Conservation (phyloP, 2,113 vertebrate genomes). For the Enhydra lutris region DNA sequence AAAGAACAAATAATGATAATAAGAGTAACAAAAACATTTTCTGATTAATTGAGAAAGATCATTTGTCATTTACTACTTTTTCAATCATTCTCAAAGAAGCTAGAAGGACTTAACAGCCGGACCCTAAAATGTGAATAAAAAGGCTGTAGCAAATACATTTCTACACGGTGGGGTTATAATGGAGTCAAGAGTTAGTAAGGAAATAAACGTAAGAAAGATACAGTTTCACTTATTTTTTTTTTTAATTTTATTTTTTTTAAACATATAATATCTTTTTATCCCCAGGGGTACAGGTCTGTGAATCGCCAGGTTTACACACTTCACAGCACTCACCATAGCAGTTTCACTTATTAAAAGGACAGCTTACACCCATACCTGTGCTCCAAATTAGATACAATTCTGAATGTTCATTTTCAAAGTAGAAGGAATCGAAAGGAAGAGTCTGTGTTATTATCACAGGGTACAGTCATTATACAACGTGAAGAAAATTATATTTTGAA, state of each 20-base stretch:
- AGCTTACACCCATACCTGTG: neutral
- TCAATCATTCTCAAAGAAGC: neutral
- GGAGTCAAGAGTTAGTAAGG: neutral
- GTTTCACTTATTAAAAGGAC: neutral
- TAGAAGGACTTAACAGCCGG: neutral
- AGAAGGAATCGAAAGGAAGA: neutral
- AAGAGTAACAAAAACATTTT: neutral
- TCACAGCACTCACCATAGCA: too few species aligned
- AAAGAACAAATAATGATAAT: neutral
- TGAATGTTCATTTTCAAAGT: neutral
- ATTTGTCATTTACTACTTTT: neutral
- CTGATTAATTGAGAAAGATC: neutral
- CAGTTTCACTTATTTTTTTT: neutral
- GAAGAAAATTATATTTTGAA: neutral
- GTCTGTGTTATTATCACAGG: neutral
- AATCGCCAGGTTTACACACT: too few species aligned
- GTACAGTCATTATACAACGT: neutral
- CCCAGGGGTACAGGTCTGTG: too few species aligned
- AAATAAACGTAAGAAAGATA: neutral
- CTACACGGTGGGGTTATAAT: neutral
- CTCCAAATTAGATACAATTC: neutral
- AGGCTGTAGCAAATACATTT: neutral
- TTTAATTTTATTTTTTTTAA: too few species aligned
- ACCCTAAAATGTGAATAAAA: neutral
- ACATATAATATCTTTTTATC: too few species aligned